Percentiles rank a stretch among this genome's conserved stretches.
Evolutionary conservation across 2,113 vertebrate genomes (phyloP).

Genomic region (Illadopsis cleaveri): DNA sequence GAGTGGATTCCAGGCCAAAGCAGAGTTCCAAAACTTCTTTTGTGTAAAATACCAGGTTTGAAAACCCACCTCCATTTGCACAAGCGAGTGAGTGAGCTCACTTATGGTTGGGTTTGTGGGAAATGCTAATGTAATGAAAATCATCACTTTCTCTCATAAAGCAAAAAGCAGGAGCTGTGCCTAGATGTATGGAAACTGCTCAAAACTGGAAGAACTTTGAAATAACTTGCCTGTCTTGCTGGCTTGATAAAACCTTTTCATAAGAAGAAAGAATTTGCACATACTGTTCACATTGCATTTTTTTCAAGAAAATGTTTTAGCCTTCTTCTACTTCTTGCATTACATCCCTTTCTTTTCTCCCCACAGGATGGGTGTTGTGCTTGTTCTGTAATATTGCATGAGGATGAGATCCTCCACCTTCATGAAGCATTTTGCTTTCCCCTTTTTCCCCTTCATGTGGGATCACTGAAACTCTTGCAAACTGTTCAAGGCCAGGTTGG

Average conservation of each 20-base stretch:
- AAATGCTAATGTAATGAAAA: conserved; percentile 2
- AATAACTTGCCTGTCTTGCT: not conserved
- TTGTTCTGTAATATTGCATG: not conserved
- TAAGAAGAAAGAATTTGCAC: not conserved
- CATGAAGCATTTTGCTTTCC: not conserved
- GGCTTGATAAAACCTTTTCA: not conserved
- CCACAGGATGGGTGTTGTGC: not conserved
- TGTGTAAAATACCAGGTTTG: not conserved
- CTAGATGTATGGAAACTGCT: not conserved
- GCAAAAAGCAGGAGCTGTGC: not conserved
- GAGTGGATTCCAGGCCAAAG: not conserved
- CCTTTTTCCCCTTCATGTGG: not conserved
- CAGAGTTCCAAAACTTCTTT: not conserved
- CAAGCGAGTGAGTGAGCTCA: not conserved
- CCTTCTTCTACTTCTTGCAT: not conserved
- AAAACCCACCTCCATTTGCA: not conserved
- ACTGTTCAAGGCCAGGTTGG: fast-evolving
- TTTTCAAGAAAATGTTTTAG: not conserved
- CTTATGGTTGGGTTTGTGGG: not conserved
- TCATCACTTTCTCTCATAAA: not conserved
- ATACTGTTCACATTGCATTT: not conserved
- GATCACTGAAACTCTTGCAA: not conserved
- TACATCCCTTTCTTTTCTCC: not conserved
- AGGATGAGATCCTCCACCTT: not conserved
- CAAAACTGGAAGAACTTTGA: not conserved